Evolutionary conservation across 2,888 invertebrate species (phyloP), one percentile per base, ranked within the genome.

Genomic region (Cantharis flavilabris): DNA sequence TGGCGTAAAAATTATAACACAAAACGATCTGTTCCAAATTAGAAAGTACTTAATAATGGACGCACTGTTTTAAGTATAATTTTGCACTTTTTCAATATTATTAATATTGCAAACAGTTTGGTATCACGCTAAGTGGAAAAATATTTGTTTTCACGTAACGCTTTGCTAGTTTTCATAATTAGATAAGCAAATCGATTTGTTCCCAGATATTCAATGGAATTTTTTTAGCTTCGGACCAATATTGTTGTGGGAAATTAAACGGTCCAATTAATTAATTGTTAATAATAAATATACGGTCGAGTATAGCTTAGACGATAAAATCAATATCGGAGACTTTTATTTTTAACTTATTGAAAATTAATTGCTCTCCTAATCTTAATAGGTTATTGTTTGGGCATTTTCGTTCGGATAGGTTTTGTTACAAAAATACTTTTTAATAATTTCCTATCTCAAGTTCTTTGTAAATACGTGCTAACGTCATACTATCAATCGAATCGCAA

Each of bases 91-190:
- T 67, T 67, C 65, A 18, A 67, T 67, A 67, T 23, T 65, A 65
- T 26, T 16, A 16, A 23, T 18, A 18, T 18, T 18, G 20, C 20
- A 64, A 64, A 64, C 18, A 64, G 65, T 26, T 67, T 23, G 2
- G 18, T 23, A 13, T 20, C 23, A 23, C 26, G 65, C 65, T 67
- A 67, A 67, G 26, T 67, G 65, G 26, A 23, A 20, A 67, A 67
- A 67, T 67, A 67, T 67, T 67, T 67, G 26, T 67, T 67, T 67
- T 67, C 65, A 67, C 65, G 65, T 67, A 26, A 67, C 26, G 26
- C 64, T 11, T 64, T 67, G 18, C 26, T 14, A 20, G 65, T 67
- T 67, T 9, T 67, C 23, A 65, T 65, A 65, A 65, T 65, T 65
- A 65, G 65, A 65, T 65, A 65, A 65, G 23, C 33, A 33, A 33